These are phyloP conservation scores for Boloria selene DNA, from an alignment of 2,888 invertebrate species.

Conservation along the genomic window DNA sequence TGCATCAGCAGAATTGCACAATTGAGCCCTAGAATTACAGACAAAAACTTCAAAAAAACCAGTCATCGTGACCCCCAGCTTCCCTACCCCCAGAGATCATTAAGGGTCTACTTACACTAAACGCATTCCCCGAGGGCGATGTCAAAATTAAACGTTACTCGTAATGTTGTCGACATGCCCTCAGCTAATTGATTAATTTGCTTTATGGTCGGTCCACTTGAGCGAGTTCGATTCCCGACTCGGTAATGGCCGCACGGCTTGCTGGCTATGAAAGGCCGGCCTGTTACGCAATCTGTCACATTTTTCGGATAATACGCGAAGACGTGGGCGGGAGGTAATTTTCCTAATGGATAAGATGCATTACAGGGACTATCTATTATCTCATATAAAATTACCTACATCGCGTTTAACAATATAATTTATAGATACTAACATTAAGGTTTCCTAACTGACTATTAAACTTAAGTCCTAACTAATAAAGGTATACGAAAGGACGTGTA, in stretches of 20 bases:
- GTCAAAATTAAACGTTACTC: slow-evolving; percentile 78
- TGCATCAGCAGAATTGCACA: slow-evolving; percentile 78
- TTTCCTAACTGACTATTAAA: too few relatives aligned
- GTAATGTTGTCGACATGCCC: slow-evolving; percentile 81
- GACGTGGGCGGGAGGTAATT: slow-evolving; percentile 49
- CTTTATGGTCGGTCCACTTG: slow-evolving; percentile 79
- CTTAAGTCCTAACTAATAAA: too few relatives aligned
- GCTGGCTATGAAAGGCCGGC: slow-evolving; percentile 65
- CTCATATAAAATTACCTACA: neutral
- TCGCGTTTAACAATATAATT: neutral
- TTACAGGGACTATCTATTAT: slow-evolving; percentile 2
- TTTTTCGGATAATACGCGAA: slow-evolving; percentile 60
- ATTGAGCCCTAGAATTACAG: slow-evolving; percentile 63
- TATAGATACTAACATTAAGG: too few relatives aligned
- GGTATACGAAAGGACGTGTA: too few relatives aligned
- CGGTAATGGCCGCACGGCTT: slow-evolving; percentile 72
- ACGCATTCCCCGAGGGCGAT: slow-evolving; percentile 52
- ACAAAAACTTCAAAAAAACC: slow-evolving; percentile 56
- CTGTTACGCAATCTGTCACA: slow-evolving; percentile 80
- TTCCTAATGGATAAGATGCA: slow-evolving; percentile 50
- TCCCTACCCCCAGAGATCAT: slow-evolving; percentile 30
- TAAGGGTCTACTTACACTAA: slow-evolving; percentile 48
- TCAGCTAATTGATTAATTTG: slow-evolving; percentile 82
- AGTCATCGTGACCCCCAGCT: slow-evolving; percentile 49
- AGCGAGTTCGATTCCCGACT: slow-evolving; percentile 70